Evolutionary conservation across 2,888 invertebrate genomes (phyloP), one percentile per base, ranked within the genome.

Genomic region (Aspidiotus rigidus): DNA sequence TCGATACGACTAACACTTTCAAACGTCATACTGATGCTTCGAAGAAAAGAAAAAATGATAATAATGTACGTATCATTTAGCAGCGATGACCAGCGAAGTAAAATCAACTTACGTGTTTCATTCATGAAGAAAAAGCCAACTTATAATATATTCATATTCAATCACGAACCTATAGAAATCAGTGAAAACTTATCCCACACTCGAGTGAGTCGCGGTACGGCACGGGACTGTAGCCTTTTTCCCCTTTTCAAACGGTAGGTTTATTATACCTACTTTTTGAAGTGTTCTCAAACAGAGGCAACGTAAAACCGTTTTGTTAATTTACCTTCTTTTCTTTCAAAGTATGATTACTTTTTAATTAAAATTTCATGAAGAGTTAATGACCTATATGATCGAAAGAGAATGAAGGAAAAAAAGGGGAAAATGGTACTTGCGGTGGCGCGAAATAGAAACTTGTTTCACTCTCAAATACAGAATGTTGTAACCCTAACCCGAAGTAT

Each of bases 131-230:
- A 49, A 13, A 49, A 49, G 49, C 49, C 49, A 54, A 41, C 16
- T 59, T 42, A 66, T 66, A 66, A 66, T 59, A 66, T 59, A 66
- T 66, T 66, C 66, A 66, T 66, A 66, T 66, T 66, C 66, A 66
- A 66, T 66, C 44, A 44, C 57, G 59, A 57, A 59, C 66, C 66
- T 44, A 59, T 59, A 66, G 59, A 66, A 66, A 66, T 56, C 17
- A 16, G 41, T 59, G 66, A 66, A 66, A 66, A 66, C 11, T 63
- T 63, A 54, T 54, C 53, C 49, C n/a, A 42, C 64, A 55, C 41
- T 62, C 41, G 41, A 42, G 62, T 59, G 49, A 28, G 44, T 66
- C 56, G 59, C 59, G 17, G 39, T 55, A 56, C 17, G 56, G n/a
- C 49, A 28, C 28, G 2, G 28, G 28, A 28, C 2, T 28, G 28